Evolutionary conservation across 2,888 invertebrate species (phyloP).

Genomic region (Oscheius sp.): DNA sequence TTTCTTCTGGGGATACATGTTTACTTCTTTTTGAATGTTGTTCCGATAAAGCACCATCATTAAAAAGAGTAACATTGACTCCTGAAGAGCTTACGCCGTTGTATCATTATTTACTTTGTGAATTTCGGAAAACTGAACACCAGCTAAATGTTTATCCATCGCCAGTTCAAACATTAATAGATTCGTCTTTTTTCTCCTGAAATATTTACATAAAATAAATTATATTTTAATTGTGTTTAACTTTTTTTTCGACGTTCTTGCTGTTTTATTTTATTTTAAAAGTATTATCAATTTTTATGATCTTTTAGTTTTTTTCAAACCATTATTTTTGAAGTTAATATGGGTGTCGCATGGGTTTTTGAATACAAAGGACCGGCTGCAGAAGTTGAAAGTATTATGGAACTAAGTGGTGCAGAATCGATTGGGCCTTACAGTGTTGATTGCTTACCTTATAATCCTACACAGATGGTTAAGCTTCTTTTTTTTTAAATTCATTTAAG

Average conservation of each 20-base stretch:
- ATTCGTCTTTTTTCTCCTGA: no score
- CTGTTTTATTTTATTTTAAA: not conserved
- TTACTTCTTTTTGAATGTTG: conserved; percentile 1
- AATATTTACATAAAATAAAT: no score
- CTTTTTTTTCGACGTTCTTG: not conserved
- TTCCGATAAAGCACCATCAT: not conserved
- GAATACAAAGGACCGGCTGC: conserved; percentile 38
- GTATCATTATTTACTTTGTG: not conserved
- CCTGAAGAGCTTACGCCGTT: conserved; percentile 8
- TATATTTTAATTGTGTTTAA: no score
- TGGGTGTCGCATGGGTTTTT: conserved; percentile 58
- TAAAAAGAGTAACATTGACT: not conserved
- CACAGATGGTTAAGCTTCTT: conserved; percentile 17
- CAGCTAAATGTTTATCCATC: no score
- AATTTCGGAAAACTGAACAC: not conserved
- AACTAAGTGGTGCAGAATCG: conserved; percentile 28
- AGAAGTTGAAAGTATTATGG: conserved; percentile 40
- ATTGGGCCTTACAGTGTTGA: conserved; percentile 42
- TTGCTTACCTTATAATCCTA: conserved; percentile 44
- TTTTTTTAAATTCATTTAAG: conserved; percentile 14
- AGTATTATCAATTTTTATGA: not conserved
- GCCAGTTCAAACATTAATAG: no score
- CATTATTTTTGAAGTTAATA: conserved; percentile 4
- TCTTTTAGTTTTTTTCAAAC: not conserved
- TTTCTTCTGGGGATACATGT: not conserved